Conservation (phyloP, 2,888 invertebrate genomes). For the Crocallis elinguaria region DNA sequence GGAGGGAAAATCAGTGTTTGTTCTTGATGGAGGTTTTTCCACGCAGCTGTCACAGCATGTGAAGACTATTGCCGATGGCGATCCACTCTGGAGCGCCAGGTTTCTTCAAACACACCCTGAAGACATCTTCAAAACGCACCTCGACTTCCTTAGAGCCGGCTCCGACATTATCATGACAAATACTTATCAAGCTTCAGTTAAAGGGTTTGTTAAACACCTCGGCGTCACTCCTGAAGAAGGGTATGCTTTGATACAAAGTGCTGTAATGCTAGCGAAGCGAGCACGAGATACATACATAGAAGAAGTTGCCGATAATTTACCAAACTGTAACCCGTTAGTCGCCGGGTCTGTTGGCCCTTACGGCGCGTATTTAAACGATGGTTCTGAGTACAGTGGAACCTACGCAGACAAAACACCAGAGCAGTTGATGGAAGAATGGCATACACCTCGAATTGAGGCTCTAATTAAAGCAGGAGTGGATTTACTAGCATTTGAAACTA, state of each 20-base stretch:
- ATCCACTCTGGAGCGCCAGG: conserved; percentile 95
- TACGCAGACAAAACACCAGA: conserved; percentile 87
- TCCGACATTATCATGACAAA: conserved; percentile 94
- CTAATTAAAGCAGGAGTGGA: conserved; percentile 92
- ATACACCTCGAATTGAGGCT: conserved; percentile 90
- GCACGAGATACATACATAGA: conserved; percentile 86
- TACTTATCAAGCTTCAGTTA: conserved; percentile 94
- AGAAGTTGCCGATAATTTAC: conserved; percentile 60
- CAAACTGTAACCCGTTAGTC: conserved; percentile 81
- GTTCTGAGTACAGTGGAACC: conserved; percentile 94
- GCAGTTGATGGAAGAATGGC: conserved; percentile 90
- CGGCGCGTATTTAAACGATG: conserved; percentile 94
- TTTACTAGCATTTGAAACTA: conserved; percentile 95
- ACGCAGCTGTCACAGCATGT: conserved; percentile 90
- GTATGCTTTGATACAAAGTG: conserved; percentile 87
- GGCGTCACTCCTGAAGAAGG: conserved; percentile 88
- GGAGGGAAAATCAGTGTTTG: conserved; percentile 50
- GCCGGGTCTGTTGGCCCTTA: conserved; percentile 97
- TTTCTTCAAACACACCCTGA: conserved; percentile 91
- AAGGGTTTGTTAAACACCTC: conserved; percentile 90
- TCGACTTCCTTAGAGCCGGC: conserved; percentile 93
- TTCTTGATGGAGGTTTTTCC: conserved; percentile 91
- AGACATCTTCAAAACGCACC: conserved; percentile 90
- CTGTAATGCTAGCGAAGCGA: conserved; percentile 89
- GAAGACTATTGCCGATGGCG: conserved; percentile 89